Percentiles rank a stretch among this genome's conserved stretches.
Evolutionary conservation across 2,797 vertebrate species (phyloP).

Genomic region (Hypotaenidia philippensis): DNA sequence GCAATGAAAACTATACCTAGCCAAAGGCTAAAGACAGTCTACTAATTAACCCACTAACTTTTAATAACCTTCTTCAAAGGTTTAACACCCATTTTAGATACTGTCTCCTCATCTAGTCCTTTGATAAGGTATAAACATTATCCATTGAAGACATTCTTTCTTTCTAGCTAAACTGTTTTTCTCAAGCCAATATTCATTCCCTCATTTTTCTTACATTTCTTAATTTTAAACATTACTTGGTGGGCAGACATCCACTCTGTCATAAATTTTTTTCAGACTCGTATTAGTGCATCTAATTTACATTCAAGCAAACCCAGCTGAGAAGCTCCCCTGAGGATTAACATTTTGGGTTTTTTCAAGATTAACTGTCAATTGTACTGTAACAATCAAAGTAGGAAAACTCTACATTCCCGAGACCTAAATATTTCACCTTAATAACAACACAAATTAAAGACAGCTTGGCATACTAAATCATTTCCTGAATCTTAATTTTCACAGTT

Average conservation of each 20-base stretch:
- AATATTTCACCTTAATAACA: constrained; percentile 34
- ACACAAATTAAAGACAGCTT: background rate
- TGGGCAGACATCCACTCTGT: background rate
- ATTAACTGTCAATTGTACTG: background rate
- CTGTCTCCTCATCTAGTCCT: background rate
- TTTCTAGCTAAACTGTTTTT: background rate
- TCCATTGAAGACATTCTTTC: background rate
- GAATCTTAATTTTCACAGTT: background rate
- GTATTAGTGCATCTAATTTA: constrained; percentile 9
- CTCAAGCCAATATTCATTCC: background rate
- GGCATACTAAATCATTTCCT: background rate
- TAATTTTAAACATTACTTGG: background rate
- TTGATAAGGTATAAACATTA: background rate
- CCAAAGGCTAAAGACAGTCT: background rate
- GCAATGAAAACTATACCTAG: background rate
- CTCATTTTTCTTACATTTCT: background rate
- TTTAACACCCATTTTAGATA: background rate
- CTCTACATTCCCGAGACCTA: constrained; percentile 3
- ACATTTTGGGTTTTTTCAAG: background rate
- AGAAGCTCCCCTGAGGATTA: constrained; percentile 2
- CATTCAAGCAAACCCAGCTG: background rate
- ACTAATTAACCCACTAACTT: background rate
- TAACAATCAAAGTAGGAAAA: constrained; percentile 28
- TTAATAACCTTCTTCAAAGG: background rate
- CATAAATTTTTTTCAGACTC: background rate